Evolutionary conservation across 2,797 vertebrate genomes (phyloP), one percentile per base, ranked within the genome.

Genomic region (Falco peregrinus): DNA sequence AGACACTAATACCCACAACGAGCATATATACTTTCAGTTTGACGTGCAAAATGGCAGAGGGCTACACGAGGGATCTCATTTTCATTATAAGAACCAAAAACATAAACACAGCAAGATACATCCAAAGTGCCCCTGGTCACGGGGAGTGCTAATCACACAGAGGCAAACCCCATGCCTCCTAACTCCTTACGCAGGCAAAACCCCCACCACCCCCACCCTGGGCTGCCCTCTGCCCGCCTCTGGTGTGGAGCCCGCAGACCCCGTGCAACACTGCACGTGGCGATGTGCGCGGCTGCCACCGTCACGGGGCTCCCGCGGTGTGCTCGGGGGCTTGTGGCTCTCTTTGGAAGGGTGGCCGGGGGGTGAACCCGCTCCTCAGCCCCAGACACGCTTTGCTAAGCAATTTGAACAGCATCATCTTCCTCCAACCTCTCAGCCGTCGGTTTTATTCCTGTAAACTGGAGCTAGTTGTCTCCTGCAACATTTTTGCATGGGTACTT

Each of bases 41-140:
- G 94, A 95, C 78, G 13, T 93, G 87, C 94, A 95, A 93, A 96
- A 96, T 93, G 96, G 93, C 94, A 97, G 77, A 84, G 88, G 83
- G 75, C 93, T 96, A 95, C 96, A 95, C 93, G 1, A 96, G 95
- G 96, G 96, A 96, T 89, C 96, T 97, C 94, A 95, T 95, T 95
- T 93, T 96, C 96, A 95, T 97, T 97, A 96, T 28, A 95, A 79
- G 95, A 96, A 93, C 91, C 94, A 96, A 97, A 96, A 95, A 91
- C 94, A 96, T 83, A 91, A 97, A 94, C 93, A 86, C 87, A 94
- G 87, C 2, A 6, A 96, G 89, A 80, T 77, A 57, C 94, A 94
- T 78, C 87, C 71, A 41, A 80, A 51, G 90, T 28, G 76, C 82
- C 93, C 94, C 84, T 50, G 81, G 81, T 93, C 89, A 71, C 93